Evolutionary conservation across 2,113 vertebrate species (phyloP), one percentile per base, ranked within the genome.

Genomic region (Hymenochirus boettgeri): DNA sequence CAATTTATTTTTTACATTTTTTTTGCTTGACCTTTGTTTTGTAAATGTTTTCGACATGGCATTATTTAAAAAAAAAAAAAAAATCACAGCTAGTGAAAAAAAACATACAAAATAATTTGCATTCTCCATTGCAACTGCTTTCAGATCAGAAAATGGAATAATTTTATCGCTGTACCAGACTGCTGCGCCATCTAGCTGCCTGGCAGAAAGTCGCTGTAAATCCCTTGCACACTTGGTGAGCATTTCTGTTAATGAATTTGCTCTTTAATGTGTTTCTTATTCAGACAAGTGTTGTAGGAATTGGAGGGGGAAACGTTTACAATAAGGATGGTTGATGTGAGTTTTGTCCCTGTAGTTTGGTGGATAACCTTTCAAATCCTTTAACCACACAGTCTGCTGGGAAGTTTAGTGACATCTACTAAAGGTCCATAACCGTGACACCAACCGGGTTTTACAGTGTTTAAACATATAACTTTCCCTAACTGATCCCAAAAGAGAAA

Each of bases 391-490:
- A 12, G 3, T 2, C 2, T 4, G 10, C 33, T 35, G 33, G 33
- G 33, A 35, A 13, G 10, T 35, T 1, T 3, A 2, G 10, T 35
- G 33, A 35, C 33, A 35, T 12, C 15, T 13, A 35, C 33, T 33
- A 13, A 12, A 5, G 33, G 33, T 35, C 33, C 3, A 35, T 35
- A 35, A 35, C 33, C 2, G 10, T 35, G 39, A 15, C 5, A 42
- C 5, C 39, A n/a, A n/a, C n/a, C 39, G 58, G 73, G 29, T 81
- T 86, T 84, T 82, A 86, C 84, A 80, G 77, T 76, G 76, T 86
- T 76, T 74, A 76, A 59, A 24, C 1, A 8, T 21, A 13, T 48
- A 48, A 21, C 21, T 48, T 42, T 1, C 17, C 17, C 17, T n/a
- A 5, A 42, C 3, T 13, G 12, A 39, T 6, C 35, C 3, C 35